Base-by-base conservation (phyloP, 1,140 invertebrate species). In the Thereuonema tuberculata region DNA sequence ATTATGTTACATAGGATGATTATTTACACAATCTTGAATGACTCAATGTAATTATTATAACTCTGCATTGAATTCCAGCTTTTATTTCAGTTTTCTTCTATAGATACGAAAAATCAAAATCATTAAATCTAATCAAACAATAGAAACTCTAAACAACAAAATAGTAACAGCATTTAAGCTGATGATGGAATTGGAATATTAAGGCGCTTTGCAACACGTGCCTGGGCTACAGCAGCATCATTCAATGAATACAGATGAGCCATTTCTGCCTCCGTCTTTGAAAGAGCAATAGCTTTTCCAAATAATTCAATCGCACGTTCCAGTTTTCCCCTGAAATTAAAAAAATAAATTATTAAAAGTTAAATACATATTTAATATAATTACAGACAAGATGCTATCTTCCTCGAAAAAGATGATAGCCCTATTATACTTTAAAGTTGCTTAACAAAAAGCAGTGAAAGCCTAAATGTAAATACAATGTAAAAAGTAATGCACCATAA, bases 161-260 rank as follows among this genome's bases (percentile, higher is more conserved):
- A n/a, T n/a, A n/a, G n/a, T n/a, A n/a, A n/a, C n/a, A n/a, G 5
- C 31, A 9, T 37, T 17, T 37, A 37, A 9, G 5, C 31, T 37
- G 31, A 9, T 26, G 25, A 43, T 2, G 71, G 70, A 25, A 73
- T 53, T 47, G 66, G 66, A 25, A 79, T 71, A 27, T 85, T 87
- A 71, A 92, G 77, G 68, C 83, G 82, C 63, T 85, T 79, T 5
- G 84, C 83, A 21, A 93, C 83, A 70, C 83, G 87, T 31, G 85
- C 72, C 72, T 96, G 93, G 25, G 89, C 85, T 64, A 84, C 80
- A 2, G 91, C 89, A 48, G 91, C 90, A 74, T 93, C 85, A 70
- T 82, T 81, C 61, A 93, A 72, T 1, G 87, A 84, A 71, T 85
- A 90, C 65, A 95, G 78, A 73, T 96, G 92, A 25, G 85, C 82